Evolutionary conservation across 1,140 invertebrate species (phyloP), one percentile per base, ranked within the genome.

Genomic region (Elymnias hypermnestra): DNA sequence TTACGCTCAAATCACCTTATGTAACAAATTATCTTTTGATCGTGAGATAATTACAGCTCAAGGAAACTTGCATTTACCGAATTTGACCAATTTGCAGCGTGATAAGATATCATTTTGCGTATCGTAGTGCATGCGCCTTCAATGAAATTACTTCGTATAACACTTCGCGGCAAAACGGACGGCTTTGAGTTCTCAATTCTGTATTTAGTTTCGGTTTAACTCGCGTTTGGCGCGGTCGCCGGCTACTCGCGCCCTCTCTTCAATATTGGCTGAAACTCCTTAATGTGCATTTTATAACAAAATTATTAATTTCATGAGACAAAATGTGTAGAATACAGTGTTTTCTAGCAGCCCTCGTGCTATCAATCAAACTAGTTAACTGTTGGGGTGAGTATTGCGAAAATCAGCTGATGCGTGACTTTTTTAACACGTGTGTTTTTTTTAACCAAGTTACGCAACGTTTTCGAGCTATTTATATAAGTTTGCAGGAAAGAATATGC

Each of bases 201-300:
- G n/a, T n/a, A n/a, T n/a, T 83, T 69, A 83, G 79, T 83, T 82
- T 82, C 68, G 72, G 73, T 65, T 41, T 41, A 61, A 50, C 69
- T 59, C 75, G 67, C 73, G 69, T 25, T 41, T 46, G 56, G 65
- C 44, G 72, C 51, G 75, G 72, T 68, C 63, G 69, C 64, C 38
- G 28, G 31, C 14, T 38, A 45, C 55, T 61, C 40, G 54, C 74
- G 75, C 66, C 72, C 59, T 73, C 64, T 66, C 53, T 39, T 37
- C 58, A 57, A 58, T 63, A 66, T 64, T 64, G 60, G 52, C 63
- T 69, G 73, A 79, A 81, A 79, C 75, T 79, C 79, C 63, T 49
- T 61, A 63, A 74, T 72, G 74, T 83, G 74, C 63, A 72, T 73
- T 75, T 75, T 63, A 57, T 64, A 22, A 48, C 26, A 39, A 42